Conservation (phyloP, 2,888 invertebrate genomes). For the Drosophila prolongata region DNA sequence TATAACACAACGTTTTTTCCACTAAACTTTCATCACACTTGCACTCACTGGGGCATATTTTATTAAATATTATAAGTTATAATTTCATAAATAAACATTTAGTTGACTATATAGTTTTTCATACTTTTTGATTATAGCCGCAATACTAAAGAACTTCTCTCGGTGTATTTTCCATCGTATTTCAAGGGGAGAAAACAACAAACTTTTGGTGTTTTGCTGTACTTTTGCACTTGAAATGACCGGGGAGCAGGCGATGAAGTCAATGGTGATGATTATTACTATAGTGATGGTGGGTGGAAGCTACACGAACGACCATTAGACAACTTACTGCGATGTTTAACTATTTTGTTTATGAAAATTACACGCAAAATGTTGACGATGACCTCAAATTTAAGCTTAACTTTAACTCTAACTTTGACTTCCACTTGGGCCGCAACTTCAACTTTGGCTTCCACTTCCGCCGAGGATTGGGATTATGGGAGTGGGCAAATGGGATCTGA, state of each 20-base stretch:
- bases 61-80: too few species aligned
- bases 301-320: slow-evolving; percentile 6
- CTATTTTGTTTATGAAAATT: slow-evolving; percentile 77
- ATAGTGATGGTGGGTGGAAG: not conserved
- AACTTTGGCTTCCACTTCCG: slow-evolving; percentile 50
- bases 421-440: slow-evolving; percentile 23
- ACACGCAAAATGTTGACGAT: slow-evolving; percentile 48
- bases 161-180: not conserved
- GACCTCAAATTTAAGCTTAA: slow-evolving; percentile 47
- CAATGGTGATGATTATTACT: not conserved
- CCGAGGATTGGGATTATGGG: slow-evolving; percentile 15
- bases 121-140: not conserved
- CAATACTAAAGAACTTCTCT: not conserved
- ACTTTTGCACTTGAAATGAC: slow-evolving; percentile 6
- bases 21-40: too few species aligned
- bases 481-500: slow-evolving; percentile 8
- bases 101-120: too few species aligned
- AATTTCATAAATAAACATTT: too few species aligned
- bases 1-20: too few species aligned
- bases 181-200: not conserved
- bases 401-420: slow-evolving; percentile 8
- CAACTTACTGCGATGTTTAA: slow-evolving; percentile 49
- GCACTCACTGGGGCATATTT: too few species aligned
- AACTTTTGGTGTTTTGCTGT: not conserved
- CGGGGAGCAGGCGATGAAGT: slow-evolving; percentile 4